A percentile compares a stretch with the other conserved stretches of the same genome.
phyloP scores from a whole-genome alignment of 2,888 invertebrate species.

The Napeogenes sylphis region DNA sequence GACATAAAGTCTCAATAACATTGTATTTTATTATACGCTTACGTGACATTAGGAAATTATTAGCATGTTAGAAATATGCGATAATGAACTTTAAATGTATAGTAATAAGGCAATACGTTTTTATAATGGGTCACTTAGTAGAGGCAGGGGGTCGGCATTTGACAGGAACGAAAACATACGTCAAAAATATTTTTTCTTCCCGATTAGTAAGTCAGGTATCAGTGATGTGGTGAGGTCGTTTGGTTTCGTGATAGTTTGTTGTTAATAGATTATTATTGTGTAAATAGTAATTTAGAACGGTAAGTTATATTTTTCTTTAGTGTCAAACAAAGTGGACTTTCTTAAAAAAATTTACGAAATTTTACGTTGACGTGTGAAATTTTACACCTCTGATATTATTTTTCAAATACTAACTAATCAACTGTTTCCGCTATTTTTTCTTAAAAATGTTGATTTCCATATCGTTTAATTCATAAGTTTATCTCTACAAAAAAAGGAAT shows the following conservation, averaged over 20 bases:
- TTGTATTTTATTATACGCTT: slow-evolving; percentile 19
- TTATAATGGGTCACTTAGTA: slow-evolving; percentile 30
- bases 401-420: slow-evolving; percentile 4
- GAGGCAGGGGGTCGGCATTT: slow-evolving; percentile 60
- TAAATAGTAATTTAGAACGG: neutral
- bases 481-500: too few relatives aligned
- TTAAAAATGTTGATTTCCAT: neutral
- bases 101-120: neutral
- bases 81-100: slow-evolving; percentile 25
- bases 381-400: slow-evolving; percentile 12
- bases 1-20: slow-evolving; percentile 26
- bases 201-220: slow-evolving; percentile 60
- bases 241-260: neutral
- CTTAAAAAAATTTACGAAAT: slow-evolving; percentile 10
- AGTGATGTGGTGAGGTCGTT: slow-evolving; percentile 32
- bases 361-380: slow-evolving; percentile 21
- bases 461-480: neutral
- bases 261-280: neutral
- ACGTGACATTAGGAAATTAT: slow-evolving; percentile 29
- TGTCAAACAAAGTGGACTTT: slow-evolving; percentile 11
- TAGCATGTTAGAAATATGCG: slow-evolving; percentile 17
- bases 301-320: slow-evolving; percentile 9
- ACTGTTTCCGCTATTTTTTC: slow-evolving; percentile 8
- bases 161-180: slow-evolving; percentile 58
- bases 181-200: slow-evolving; percentile 61